phyloP scores from a whole-genome alignment of 1,140 invertebrate species.

The Megalopta genalis region DNA sequence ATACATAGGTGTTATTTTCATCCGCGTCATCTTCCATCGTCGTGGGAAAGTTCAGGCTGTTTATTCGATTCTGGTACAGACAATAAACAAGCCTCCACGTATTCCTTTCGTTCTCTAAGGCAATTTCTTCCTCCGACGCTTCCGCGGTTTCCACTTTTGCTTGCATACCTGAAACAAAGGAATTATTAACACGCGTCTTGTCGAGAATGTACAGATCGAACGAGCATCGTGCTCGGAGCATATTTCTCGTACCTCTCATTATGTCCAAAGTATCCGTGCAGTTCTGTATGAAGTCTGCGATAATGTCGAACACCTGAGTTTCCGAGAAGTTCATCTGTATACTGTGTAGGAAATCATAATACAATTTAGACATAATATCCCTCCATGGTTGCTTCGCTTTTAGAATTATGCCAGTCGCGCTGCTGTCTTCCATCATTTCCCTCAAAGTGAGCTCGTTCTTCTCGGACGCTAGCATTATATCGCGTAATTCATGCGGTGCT shows the following conservation, averaged over 20 bases:
- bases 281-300: conserved; percentile 82
- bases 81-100: conserved; percentile 92
- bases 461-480: conserved; percentile 64
- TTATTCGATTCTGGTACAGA: conserved; percentile 88
- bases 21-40: conserved; percentile 80
- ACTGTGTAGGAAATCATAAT: conserved; percentile 82
- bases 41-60: conserved; percentile 57
- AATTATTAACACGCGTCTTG: not conserved
- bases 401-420: conserved; percentile 78
- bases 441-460: conserved; percentile 68
- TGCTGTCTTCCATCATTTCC: conserved; percentile 76
- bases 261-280: conserved; percentile 80
- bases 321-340: conserved; percentile 80
- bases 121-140: conserved; percentile 72
- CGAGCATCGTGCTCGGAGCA: too few relatives aligned
- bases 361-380: conserved; percentile 80
- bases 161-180: conserved; percentile 80
- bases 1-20: conserved; percentile 66
- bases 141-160: conserved; percentile 81
- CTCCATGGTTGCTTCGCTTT: conserved; percentile 78
- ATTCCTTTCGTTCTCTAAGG: conserved; percentile 89
- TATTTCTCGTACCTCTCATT: conserved; percentile 73
- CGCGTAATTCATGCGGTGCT: conserved; percentile 67
- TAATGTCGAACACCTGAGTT: conserved; percentile 81
- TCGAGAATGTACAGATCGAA: too few relatives aligned